A percentile compares a stretch with the other conserved stretches of the same genome.
Evolutionary conservation across 2,888 invertebrate species (phyloP).

Genomic region (Aphodius granarius): DNA sequence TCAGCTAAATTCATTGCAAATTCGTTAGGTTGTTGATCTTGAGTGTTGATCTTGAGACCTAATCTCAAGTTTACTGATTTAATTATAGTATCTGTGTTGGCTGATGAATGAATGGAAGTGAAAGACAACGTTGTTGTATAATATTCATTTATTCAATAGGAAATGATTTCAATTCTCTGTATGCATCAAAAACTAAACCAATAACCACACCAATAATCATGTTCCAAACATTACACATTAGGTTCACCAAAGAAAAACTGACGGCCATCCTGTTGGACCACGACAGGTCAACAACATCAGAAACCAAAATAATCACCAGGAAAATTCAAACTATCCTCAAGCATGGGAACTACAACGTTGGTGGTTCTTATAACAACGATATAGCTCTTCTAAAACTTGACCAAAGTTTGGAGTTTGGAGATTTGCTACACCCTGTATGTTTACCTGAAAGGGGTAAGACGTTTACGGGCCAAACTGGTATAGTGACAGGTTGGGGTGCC

Average conservation of each 20-base stretch:
- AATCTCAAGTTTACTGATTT: background rate
- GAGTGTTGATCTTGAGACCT: background rate
- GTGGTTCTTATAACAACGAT: slow-evolving; percentile 78
- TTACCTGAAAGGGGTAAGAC: slow-evolving; percentile 65
- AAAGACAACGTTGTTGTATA: too few species aligned
- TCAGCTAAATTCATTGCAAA: background rate
- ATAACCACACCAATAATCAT: too few species aligned
- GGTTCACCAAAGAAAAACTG: slow-evolving; percentile 63
- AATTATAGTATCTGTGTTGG: background rate
- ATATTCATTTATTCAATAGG: too few species aligned
- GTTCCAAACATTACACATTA: too few species aligned
- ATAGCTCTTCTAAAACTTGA: slow-evolving; percentile 76
- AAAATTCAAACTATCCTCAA: slow-evolving; percentile 61
- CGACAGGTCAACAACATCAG: slow-evolving; percentile 61
- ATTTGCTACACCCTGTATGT: slow-evolving; percentile 74
- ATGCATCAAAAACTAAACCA: too few species aligned
- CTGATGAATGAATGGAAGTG: background rate
- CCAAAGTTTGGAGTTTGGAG: slow-evolving; percentile 59
- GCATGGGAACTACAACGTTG: slow-evolving; percentile 72
- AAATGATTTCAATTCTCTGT: too few species aligned
- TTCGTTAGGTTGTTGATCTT: background rate
- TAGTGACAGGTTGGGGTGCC: slow-evolving; percentile 83
- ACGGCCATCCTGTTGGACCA: slow-evolving; percentile 73
- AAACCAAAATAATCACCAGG: slow-evolving; percentile 61
- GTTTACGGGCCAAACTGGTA: slow-evolving; percentile 57